Conservation (phyloP, 2,113 vertebrate species). For the Stercorarius parasiticus region DNA sequence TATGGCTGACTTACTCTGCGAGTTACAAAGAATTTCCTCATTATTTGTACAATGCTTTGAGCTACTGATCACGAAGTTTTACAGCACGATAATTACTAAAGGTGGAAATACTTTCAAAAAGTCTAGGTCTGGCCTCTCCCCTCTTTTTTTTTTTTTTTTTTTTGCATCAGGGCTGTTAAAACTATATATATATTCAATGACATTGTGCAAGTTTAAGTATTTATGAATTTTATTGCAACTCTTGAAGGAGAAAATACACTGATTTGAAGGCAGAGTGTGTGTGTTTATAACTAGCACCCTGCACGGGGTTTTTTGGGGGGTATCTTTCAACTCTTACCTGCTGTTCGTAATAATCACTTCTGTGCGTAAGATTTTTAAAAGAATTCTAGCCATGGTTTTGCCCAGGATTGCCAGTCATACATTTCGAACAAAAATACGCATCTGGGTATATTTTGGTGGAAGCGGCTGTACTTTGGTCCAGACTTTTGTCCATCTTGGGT, state of each 20-base stretch:
- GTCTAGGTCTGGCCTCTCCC: background rate
- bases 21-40: background rate
- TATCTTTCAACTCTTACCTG: background rate
- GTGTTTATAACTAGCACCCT: background rate
- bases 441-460: background rate
- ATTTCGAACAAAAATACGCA: background rate
- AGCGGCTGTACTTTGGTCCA: background rate
- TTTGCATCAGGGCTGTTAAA: background rate
- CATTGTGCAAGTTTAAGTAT: background rate
- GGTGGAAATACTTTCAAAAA: background rate
- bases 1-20: background rate
- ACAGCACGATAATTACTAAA: background rate
- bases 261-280: background rate
- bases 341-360: background rate
- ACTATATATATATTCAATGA: background rate
- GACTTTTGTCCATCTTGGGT: background rate
- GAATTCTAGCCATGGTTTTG: background rate
- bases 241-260: background rate
- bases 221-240: background rate
- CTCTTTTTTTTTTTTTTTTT: background rate
- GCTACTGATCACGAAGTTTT: background rate
- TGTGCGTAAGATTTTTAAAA: background rate
- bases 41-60: background rate
- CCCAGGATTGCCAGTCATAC: background rate
- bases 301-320: accelerated